Evolutionary conservation across 2,113 vertebrate genomes (phyloP).

Genomic region (Fulmarus glacialis): DNA sequence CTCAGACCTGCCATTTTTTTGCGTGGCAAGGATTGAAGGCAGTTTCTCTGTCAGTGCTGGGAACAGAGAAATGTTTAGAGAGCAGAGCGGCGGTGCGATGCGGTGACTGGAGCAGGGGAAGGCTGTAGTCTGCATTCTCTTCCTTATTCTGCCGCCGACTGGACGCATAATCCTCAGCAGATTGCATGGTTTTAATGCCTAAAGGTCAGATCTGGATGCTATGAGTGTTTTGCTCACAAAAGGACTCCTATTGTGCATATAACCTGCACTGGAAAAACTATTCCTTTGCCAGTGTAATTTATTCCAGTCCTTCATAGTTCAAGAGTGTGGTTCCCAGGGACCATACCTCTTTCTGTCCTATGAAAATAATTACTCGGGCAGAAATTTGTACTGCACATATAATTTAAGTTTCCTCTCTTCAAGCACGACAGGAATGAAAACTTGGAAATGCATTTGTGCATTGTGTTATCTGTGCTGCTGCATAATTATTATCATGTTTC

Average conservation of each 20-base stretch:
- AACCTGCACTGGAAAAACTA: neutral
- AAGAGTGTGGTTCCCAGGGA: neutral
- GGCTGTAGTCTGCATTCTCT: neutral
- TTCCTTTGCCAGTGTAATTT: neutral
- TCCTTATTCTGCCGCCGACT: neutral
- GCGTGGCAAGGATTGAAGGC: neutral
- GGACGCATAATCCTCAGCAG: neutral
- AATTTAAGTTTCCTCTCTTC: neutral
- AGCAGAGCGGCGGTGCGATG: accelerated
- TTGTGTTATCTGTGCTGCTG: neutral
- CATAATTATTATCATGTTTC: neutral
- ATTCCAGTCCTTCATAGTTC: neutral
- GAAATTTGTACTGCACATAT: neutral
- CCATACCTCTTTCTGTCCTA: neutral
- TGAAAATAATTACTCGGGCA: neutral
- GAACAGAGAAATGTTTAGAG: neutral
- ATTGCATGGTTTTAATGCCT: neutral
- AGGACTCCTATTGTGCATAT: neutral
- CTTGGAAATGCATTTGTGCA: neutral
- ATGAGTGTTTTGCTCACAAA: neutral
- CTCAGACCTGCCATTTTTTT: neutral
- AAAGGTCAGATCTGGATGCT: neutral
- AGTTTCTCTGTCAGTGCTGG: neutral
- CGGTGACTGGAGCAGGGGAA: neutral
- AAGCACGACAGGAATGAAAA: neutral